These are phyloP conservation scores for Lathamus discolor DNA, from an alignment of 2,113 vertebrate genomes.

Conservation along the genomic window DNA sequence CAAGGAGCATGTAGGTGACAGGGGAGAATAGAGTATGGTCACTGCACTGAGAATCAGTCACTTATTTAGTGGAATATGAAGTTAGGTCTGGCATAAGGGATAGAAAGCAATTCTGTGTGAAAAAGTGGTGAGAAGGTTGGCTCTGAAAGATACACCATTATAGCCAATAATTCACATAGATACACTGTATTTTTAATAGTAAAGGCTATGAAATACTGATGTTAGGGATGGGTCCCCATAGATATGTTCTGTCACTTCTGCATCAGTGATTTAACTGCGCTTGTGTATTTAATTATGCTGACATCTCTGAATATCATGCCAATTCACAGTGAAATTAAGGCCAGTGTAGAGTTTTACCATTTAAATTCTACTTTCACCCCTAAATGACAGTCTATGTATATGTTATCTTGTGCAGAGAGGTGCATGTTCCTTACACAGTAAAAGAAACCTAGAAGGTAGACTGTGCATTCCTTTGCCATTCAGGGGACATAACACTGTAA, in stretches of 20 bases:
- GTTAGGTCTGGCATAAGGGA: background rate
- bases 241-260: background rate
- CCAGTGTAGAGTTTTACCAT: background rate
- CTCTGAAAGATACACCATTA: background rate
- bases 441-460: background rate
- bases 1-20: background rate
- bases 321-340: background rate
- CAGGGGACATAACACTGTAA: background rate
- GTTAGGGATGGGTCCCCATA: background rate
- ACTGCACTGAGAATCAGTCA: background rate
- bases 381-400: background rate
- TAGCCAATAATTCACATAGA: background rate
- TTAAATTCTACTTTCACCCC: background rate
- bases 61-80: background rate
- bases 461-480: background rate
- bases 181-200: background rate
- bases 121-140: background rate
- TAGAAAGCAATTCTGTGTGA: background rate
- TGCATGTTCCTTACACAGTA: background rate
- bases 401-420: background rate
- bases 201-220: background rate
- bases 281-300: background rate
- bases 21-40: rapidly evolving
- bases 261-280: background rate
- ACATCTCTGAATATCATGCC: background rate